phyloP scores from a whole-genome alignment of 2,888 invertebrate genomes.

The Pardosa pseudoannulata region DNA sequence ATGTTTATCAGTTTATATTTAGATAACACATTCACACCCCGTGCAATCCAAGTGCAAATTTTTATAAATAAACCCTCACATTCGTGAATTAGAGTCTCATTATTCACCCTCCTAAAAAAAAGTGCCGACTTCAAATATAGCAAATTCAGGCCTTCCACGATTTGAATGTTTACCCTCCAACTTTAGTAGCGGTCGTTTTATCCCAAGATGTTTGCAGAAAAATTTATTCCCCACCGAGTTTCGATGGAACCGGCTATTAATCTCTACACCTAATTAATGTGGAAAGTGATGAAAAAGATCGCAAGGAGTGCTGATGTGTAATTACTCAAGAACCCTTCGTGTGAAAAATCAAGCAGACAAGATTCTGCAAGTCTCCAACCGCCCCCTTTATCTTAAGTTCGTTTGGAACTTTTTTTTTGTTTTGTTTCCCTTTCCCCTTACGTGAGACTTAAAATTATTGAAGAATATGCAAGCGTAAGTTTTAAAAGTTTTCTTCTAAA shows the following conservation, averaged over 20 bases:
- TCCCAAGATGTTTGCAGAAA: too few species aligned
- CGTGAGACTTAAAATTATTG: background rate
- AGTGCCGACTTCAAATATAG: too few species aligned
- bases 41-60: too few species aligned
- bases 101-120: too few species aligned
- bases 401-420: background rate
- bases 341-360: background rate
- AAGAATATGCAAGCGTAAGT: background rate
- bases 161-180: too few species aligned
- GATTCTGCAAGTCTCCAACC: background rate
- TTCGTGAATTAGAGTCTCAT: too few species aligned
- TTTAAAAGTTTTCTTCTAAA: slow-evolving; percentile 1
- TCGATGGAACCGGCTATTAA: background rate
- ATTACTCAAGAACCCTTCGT: slow-evolving; percentile 1
- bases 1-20: too few species aligned
- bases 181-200: too few species aligned
- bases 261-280: background rate
- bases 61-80: too few species aligned
- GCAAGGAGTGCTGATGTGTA: background rate
- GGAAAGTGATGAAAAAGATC: slow-evolving; percentile 2
- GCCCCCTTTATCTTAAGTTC: background rate
- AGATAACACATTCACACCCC: too few species aligned
- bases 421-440: background rate
- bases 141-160: too few species aligned
- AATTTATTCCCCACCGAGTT: background rate